A percentile compares a stretch with the other conserved stretches of the same genome.
phyloP scores from a whole-genome alignment of 30 jellyfish, hydroid and myxozoan genomes.

The Aurelia aurita region DNA sequence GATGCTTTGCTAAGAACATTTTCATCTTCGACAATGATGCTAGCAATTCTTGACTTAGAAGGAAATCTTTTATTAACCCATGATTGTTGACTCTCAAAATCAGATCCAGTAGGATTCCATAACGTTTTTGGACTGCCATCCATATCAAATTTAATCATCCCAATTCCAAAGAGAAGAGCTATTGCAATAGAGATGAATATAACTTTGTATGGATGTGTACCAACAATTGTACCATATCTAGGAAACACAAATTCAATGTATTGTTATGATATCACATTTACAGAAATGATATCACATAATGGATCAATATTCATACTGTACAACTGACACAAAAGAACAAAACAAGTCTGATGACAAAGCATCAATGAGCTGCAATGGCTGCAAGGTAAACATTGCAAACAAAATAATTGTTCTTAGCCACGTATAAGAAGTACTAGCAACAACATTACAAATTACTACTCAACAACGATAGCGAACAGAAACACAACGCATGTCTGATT shows the following conservation, averaged over 20 bases:
- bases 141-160: constrained; percentile 28
- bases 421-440: too few species aligned
- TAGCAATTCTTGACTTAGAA: background rate
- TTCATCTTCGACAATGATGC: constrained; percentile 31
- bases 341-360: too few species aligned
- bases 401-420: too few species aligned
- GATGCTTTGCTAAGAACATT: constrained; percentile 15
- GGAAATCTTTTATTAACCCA: constrained; percentile 45
- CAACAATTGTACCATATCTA: constrained; percentile 17
- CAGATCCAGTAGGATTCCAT: constrained; percentile 44
- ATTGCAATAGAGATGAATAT: constrained; percentile 8
- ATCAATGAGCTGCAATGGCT: too few species aligned
- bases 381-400: too few species aligned
- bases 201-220: constrained; percentile 13
- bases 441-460: too few species aligned
- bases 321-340: too few species aligned
- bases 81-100: background rate
- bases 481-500: too few species aligned
- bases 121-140: constrained; percentile 28
- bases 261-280: too few species aligned
- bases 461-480: too few species aligned
- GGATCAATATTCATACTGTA: too few species aligned
- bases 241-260: background rate
- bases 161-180: constrained; percentile 19
- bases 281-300: too few species aligned